Percentiles rank a stretch among this genome's conserved stretches.
phyloP scores from a whole-genome alignment of 2,888 invertebrate genomes.

The Nephrotoma flavescens region DNA sequence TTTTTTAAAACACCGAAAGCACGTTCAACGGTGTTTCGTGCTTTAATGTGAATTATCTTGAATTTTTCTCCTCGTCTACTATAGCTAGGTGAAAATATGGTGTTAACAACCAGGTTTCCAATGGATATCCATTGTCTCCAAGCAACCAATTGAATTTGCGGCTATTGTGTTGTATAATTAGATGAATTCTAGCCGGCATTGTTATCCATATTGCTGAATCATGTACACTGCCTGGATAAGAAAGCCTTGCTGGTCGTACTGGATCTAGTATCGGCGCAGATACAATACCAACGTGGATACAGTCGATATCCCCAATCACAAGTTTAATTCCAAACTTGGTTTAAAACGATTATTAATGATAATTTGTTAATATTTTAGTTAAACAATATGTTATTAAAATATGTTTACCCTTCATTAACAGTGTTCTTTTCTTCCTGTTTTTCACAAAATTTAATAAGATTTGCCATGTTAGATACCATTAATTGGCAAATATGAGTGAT shows the following conservation, averaged over 20 bases:
- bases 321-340: conserved; percentile 8
- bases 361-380: not conserved
- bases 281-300: conserved; percentile 9
- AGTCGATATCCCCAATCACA: conserved; percentile 8
- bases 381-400: not conserved
- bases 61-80: not conserved
- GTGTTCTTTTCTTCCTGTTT: no score
- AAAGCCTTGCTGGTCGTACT: conserved; percentile 3
- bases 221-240: conserved; percentile 8
- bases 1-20: no score
- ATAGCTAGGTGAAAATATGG: not conserved
- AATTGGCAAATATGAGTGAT: not conserved
- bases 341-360: not conserved
- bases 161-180: not conserved
- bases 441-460: not conserved
- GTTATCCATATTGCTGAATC: not conserved
- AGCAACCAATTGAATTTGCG: conserved; percentile 7
- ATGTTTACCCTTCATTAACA: no score
- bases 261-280: conserved; percentile 6
- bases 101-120: not conserved
- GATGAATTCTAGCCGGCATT: not conserved
- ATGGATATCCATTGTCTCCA: conserved; percentile 2
- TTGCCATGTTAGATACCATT: not conserved
- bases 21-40: not conserved
- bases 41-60: conserved; percentile 9